Conservation (phyloP, 2,888 invertebrate species). For the Chromoteleia sp. region DNA sequence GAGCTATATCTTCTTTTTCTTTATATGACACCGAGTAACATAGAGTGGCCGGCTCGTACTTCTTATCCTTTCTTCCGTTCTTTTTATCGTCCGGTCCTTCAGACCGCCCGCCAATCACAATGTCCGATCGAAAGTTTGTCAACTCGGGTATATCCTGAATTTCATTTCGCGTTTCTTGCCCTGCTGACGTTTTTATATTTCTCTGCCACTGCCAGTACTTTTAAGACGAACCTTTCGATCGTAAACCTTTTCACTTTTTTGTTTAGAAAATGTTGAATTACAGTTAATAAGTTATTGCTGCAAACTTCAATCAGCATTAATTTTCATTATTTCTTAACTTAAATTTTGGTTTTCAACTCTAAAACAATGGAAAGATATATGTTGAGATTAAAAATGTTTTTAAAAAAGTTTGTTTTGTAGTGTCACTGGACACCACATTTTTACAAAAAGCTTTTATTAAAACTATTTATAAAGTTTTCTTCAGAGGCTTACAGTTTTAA, state of each 20-base stretch:
- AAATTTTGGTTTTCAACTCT: too few species aligned
- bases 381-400: too few species aligned
- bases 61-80: conserved; percentile 25
- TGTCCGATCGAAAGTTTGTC: conserved; percentile 46
- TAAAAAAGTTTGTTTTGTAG: too few species aligned
- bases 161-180: conserved; percentile 36
- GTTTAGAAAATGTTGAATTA: too few species aligned
- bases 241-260: background rate
- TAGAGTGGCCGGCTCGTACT: conserved; percentile 28
- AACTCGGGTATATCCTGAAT: conserved; percentile 37
- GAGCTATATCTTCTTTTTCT: conserved; percentile 49
- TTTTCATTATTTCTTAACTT: too few species aligned
- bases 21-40: conserved; percentile 41
- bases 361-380: too few species aligned
- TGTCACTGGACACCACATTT: too few species aligned
- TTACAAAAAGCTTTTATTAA: too few species aligned
- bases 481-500: too few species aligned
- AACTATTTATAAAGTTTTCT: too few species aligned
- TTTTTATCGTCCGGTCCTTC: conserved; percentile 34
- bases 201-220: conserved; percentile 1
- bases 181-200: conserved; percentile 12
- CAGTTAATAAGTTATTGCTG: too few species aligned
- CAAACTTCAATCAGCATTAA: too few species aligned
- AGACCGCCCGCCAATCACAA: conserved; percentile 39
- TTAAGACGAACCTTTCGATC: background rate